Percentiles rank a stretch among this genome's conserved stretches.
Evolutionary conservation across 2,888 invertebrate species (phyloP).

Genomic region (Ormyrus rosae): DNA sequence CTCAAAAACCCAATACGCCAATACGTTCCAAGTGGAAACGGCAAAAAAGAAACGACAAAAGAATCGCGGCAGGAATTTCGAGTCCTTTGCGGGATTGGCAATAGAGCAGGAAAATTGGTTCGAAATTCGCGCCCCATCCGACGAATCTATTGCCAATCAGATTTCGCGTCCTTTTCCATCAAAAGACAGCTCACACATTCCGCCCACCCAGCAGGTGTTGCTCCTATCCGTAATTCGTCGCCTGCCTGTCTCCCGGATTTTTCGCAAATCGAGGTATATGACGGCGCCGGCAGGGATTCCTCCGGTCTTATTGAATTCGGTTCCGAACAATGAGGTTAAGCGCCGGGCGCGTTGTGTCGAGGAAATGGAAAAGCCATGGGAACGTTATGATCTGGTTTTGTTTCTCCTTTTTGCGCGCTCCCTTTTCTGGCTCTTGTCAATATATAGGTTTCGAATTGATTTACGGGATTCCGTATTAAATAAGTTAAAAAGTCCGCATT

Average conservation of each 20-base stretch:
- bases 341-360: neutral
- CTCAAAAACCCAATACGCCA: no score
- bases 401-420: neutral
- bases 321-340: neutral
- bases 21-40: neutral
- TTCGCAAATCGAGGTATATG: neutral
- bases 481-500: no score
- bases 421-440: neutral
- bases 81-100: conserved; percentile 69
- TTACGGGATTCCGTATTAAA: no score
- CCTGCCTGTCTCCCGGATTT: neutral
- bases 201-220: neutral
- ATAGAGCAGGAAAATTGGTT: conserved; percentile 72
- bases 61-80: conserved; percentile 62
- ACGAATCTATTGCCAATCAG: conserved; percentile 73
- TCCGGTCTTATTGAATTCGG: no score
- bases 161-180: conserved; percentile 63
- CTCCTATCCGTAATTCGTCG: conserved; percentile 10
- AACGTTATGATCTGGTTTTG: conserved; percentile 14
- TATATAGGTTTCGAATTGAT: no score
- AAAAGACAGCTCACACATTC: conserved; percentile 20
- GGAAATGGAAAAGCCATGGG: conserved; percentile 21
- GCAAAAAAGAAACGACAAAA: neutral
- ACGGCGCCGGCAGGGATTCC: no score
- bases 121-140: conserved; percentile 67